These are phyloP conservation scores for Eupristina koningsbergeri DNA, from an alignment of 1,140 invertebrate genomes.

Conservation along the genomic window DNA sequence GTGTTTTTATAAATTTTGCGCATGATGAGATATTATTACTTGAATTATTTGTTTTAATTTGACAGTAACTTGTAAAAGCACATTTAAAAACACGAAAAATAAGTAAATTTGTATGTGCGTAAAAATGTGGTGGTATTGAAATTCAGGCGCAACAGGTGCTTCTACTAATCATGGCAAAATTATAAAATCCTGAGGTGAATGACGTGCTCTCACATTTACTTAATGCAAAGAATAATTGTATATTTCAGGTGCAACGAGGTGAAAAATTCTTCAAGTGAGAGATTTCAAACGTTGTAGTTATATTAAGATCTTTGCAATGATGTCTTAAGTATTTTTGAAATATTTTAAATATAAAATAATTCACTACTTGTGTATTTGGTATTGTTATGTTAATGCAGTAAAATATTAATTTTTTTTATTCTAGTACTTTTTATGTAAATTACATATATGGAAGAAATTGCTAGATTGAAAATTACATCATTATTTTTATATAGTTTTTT, in stretches of 20 bases:
- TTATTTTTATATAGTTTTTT: too few relatives aligned
- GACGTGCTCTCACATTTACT: constrained; percentile 27
- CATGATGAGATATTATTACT: background rate
- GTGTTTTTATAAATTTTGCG: background rate
- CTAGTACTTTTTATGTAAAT: too few relatives aligned
- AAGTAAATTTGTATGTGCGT: constrained; percentile 16
- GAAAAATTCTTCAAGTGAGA: constrained; percentile 16
- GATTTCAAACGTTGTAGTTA: background rate
- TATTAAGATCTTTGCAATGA: background rate
- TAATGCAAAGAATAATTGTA: constrained; percentile 39
- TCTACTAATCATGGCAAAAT: constrained; percentile 45
- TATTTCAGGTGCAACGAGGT: constrained; percentile 26
- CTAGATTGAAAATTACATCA: background rate
- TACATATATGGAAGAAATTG: background rate
- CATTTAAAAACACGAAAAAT: constrained; percentile 13
- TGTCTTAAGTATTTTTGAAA: background rate
- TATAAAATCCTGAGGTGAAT: constrained; percentile 35
- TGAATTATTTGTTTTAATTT: constrained; percentile 24
- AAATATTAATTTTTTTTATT: too few relatives aligned
- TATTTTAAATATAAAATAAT: background rate
- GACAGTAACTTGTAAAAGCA: background rate
- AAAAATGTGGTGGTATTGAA: constrained; percentile 45
- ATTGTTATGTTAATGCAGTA: too few relatives aligned
- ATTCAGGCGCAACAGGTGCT: constrained; percentile 47
- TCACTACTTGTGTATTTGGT: background rate